Base-by-base conservation (phyloP, 2,797 vertebrate species). In the Microcaecilia unicolor region DNA sequence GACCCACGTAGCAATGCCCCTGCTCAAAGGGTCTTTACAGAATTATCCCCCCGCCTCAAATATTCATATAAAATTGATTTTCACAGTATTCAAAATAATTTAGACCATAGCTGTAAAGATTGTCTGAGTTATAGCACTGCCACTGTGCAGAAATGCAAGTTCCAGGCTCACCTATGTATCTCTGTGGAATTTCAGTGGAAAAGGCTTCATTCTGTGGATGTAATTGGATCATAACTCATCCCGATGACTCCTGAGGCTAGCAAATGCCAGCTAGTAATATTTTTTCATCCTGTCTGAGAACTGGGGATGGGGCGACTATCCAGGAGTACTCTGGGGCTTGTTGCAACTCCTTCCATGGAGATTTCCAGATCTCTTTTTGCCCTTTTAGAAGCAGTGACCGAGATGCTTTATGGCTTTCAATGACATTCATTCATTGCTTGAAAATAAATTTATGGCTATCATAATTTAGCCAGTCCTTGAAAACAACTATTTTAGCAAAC, bases 71-170 rank as follows among this genome's bases (percentile, higher is more conserved):
- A n/a, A n/a, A n/a, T n/a, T n/a, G n/a, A n/a, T n/a, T n/a, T n/a
- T n/a, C n/a, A n/a, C n/a, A n/a, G n/a, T n/a, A n/a, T n/a, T n/a
- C n/a, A n/a, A n/a, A n/a, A n/a, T n/a, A n/a, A n/a, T n/a, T n/a
- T n/a, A n/a, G n/a, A n/a, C n/a, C n/a, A n/a, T n/a, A n/a, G n/a
- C n/a, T n/a, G n/a, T n/a, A n/a, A n/a, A n/a, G n/a, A n/a, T n/a
- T n/a, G n/a, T n/a, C n/a, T n/a, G n/a, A n/a, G n/a, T n/a, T n/a
- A n/a, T n/a, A n/a, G n/a, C n/a, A n/a, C n/a, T n/a, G n/a, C n/a
- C n/a, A n/a, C n/a, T n/a, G n/a, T n/a, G 29, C 13, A 49, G 30
- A n/a, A n/a, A 58, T 35, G 19, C 37, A 28, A 27, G 36, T 55
- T 39, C 39, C 59, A 59, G 47, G 20, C 41, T 50, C 39, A 31